Evolutionary conservation across 2,888 invertebrate genomes (phyloP), one percentile per base, ranked within the genome.

Genomic region (Apamea epomidion): DNA sequence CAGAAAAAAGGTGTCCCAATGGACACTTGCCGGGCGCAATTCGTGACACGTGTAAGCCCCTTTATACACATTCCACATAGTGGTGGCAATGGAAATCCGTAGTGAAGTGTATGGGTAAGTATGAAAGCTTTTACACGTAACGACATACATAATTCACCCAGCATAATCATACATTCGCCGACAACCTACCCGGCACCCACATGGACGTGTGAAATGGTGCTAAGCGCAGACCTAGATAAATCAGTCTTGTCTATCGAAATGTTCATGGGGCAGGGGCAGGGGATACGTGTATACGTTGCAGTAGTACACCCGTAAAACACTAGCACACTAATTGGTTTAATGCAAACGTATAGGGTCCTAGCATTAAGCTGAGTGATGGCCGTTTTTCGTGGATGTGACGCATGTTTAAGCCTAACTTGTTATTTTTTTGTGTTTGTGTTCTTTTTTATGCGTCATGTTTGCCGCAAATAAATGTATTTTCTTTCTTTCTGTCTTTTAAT

Each of bases 41-140:
- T 60, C n/a, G 21, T 2, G 80, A 81, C 51, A 79, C 79, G 42
- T 84, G 84, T 84, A 84, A 78, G 8, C 37, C 0, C 25, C 14
- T 78, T 51, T 60, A 32, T 21, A n/a, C 37, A 14, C n/a, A 37
- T 83, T 54, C 8, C 14, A 18, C 29, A 58, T 60, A 42, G 84
- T 84, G 48, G 37, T 37, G 58, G 25, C 14, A 25, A 65, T 65
- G 8, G 42, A 6, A 48, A 75, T 25, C 16, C 25, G 16, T 78
- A 32, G 16, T 51, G 65, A 42, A 21, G 2, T 65, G 25, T 58
- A 45, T 29, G 25, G 1, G 10, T 81, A 32, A 45, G 16, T 32
- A 10, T 60, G 25, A 58, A 83, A 45, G 76, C 16, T 8, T 51
- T 51, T 29, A 70, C 48, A 48, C 3, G 25, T 70, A 18, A 8